Conservation (phyloP, 2,113 vertebrate genomes). For the Lipophrys pholis region DNA sequence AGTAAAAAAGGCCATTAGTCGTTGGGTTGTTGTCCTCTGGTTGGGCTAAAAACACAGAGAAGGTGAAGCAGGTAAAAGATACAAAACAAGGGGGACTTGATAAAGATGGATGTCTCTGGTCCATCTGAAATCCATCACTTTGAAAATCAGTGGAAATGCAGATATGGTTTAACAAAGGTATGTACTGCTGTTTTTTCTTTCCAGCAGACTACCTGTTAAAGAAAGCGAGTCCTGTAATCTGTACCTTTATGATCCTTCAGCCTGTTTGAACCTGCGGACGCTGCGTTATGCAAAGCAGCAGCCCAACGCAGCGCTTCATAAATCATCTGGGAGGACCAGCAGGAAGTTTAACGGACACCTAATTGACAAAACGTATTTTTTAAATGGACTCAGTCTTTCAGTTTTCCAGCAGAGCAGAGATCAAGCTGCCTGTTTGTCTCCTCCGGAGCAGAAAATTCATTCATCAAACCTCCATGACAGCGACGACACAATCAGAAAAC, state of each 20-base stretch:
- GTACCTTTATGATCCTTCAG: constrained; percentile 19
- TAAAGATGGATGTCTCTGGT: constrained; percentile 62
- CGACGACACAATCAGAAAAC: constrained; percentile 4
- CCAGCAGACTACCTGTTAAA: constrained; percentile 57
- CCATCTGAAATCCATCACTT: constrained; percentile 72
- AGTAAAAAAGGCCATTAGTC: constrained; percentile 55
- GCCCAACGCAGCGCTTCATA: background rate
- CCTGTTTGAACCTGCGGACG: constrained; percentile 37
- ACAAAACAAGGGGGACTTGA: constrained; percentile 35
- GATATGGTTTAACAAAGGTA: constrained; percentile 57
- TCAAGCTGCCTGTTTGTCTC: constrained; percentile 15
- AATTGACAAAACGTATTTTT: background rate
- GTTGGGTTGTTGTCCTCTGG: constrained; percentile 27
- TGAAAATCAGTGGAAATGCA: constrained; percentile 43
- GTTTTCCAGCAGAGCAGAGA: background rate
- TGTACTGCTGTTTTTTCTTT: constrained; percentile 34
- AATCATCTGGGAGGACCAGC: constrained; percentile 6
- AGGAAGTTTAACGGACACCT: background rate
- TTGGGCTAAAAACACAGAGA: constrained; percentile 44
- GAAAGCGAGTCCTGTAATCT: constrained; percentile 25
- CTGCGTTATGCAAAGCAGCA: constrained; percentile 37
- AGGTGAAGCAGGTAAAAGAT: too few relatives aligned
- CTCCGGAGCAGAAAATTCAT: constrained; percentile 31
- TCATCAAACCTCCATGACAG: constrained; percentile 4
- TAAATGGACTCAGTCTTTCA: background rate